Percentiles rank a stretch among this genome's conserved stretches.
These are phyloP conservation scores for Sesia apiformis DNA, from an alignment of 2,888 invertebrate genomes.

Conservation along the genomic window DNA sequence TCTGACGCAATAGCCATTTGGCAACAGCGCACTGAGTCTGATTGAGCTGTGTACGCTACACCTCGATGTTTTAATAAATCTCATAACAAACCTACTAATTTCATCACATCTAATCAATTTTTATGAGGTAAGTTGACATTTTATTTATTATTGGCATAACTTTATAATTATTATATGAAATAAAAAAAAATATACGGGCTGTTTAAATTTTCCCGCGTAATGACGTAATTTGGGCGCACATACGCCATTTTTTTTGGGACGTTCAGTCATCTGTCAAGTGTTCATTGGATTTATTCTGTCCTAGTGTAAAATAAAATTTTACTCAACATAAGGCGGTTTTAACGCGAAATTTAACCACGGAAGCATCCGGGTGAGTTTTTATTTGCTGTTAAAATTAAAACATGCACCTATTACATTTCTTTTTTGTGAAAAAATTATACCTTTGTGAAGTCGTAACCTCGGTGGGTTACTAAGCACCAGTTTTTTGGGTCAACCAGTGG, in stretches of 20 bases:
- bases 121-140: neutral
- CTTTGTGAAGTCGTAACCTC: conserved; percentile 30
- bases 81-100: neutral
- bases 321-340: conserved; percentile 43
- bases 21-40: conserved; percentile 62
- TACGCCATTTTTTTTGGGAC: conserved; percentile 52
- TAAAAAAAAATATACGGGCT: conserved; percentile 28
- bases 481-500: conserved; percentile 64
- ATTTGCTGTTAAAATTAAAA: conserved; percentile 14
- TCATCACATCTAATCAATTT: neutral
- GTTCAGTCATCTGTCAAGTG: conserved; percentile 57
- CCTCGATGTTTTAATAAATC: neutral
- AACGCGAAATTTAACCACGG: conserved; percentile 46
- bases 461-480: conserved; percentile 18
- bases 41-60: conserved; percentile 28
- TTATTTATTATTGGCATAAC: neutral
- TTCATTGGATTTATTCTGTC: conserved; percentile 37
- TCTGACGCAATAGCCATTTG: conserved; percentile 71
- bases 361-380: conserved; percentile 67
- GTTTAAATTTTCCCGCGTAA: conserved; percentile 57
- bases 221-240: conserved; percentile 52
- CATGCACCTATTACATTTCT: conserved; percentile 14
- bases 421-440: conserved; percentile 18
- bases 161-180: neutral
- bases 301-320: conserved; percentile 43